Evolutionary conservation across 2,113 vertebrate species (phyloP).

Genomic region (Grammomys surdaster): DNA sequence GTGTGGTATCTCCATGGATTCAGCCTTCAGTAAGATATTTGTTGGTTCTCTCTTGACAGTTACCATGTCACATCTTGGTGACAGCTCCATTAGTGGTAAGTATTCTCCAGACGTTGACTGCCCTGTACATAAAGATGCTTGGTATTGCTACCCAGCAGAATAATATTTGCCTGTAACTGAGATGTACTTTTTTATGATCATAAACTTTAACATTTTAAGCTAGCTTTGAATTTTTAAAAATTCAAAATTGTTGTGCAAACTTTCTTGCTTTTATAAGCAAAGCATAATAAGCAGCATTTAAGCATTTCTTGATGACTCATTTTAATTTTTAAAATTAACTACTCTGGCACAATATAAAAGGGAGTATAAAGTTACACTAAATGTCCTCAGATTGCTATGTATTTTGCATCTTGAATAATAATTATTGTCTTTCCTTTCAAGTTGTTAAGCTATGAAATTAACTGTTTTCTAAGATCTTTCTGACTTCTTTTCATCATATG

Average conservation of each 20-base stretch:
- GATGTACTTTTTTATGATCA: conserved; percentile 28
- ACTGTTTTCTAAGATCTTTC: not conserved
- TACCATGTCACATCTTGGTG: not conserved
- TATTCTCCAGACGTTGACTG: not conserved
- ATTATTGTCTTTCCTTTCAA: conserved; percentile 64
- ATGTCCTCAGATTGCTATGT: conserved; percentile 31
- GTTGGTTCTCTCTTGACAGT: not conserved
- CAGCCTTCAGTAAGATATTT: not conserved
- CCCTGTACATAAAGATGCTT: not conserved
- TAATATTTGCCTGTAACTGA: not conserved
- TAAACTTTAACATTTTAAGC: conserved; percentile 63
- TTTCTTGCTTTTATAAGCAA: conserved; percentile 79
- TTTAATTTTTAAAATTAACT: conserved; percentile 81
- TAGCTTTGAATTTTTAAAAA: conserved; percentile 38
- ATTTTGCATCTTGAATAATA: conserved; percentile 65
- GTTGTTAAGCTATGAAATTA: conserved; percentile 50
- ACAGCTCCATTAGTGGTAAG: not conserved
- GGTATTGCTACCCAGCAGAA: not conserved
- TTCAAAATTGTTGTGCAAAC: conserved; percentile 52
- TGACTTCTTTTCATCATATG: conserved; percentile 11
- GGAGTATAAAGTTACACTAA: conserved; percentile 37
- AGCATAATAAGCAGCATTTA: conserved; percentile 71
- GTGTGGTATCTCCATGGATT: not conserved
- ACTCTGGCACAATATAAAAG: conserved; percentile 47
- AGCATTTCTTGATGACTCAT: conserved; percentile 74